Conservation (phyloP, 2,113 vertebrate genomes). For the Ctenomys sociabilis region DNA sequence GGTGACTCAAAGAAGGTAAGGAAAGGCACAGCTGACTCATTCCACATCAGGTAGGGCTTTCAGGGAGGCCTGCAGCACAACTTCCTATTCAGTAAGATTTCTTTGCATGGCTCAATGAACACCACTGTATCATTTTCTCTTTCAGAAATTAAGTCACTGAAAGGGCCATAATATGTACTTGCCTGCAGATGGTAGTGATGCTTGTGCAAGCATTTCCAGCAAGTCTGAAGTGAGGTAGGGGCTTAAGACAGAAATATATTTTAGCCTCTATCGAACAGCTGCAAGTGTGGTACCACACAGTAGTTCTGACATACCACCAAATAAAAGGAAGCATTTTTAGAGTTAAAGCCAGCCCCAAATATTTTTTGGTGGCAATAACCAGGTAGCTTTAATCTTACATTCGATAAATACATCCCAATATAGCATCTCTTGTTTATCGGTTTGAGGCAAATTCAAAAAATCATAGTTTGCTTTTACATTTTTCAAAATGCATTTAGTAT, state of each 20-base stretch:
- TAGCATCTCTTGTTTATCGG: background rate
- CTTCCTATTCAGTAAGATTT: background rate
- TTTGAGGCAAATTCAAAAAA: conserved; percentile 9
- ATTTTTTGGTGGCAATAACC: background rate
- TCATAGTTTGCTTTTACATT: background rate
- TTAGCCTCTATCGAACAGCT: background rate
- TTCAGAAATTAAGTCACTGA: conserved; percentile 49
- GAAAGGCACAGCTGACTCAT: conserved; percentile 60
- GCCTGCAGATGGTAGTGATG: background rate
- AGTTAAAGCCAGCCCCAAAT: background rate
- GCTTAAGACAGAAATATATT: background rate
- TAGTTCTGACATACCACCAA: background rate
- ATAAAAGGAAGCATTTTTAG: background rate
- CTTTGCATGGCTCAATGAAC: background rate
- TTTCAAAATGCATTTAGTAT: no score
- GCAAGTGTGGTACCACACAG: background rate
- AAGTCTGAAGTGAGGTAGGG: conserved; percentile 6
- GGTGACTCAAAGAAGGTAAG: conserved; percentile 28
- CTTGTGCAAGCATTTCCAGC: background rate
- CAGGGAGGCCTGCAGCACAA: background rate
- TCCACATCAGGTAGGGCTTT: background rate
- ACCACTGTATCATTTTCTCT: background rate
- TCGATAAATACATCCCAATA: background rate
- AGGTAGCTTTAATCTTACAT: background rate
- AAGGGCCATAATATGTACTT: background rate